phyloP scores from a whole-genome alignment of 2,888 invertebrate species.

The Zelleria hepariella region DNA sequence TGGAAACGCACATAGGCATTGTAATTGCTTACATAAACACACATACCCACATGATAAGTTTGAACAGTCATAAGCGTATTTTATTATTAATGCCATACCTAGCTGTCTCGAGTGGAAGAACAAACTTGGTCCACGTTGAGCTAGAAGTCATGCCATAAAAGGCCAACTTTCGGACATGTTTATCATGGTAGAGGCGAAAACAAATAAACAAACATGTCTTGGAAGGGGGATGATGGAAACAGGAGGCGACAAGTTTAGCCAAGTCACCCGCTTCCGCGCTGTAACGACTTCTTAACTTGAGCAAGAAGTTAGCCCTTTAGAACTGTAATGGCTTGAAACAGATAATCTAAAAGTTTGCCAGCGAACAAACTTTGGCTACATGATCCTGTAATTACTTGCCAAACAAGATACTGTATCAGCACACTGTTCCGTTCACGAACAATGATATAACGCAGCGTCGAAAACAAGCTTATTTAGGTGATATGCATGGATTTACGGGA shows the following conservation, averaged over 20 bases:
- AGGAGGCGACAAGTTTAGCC: slow-evolving; percentile 4
- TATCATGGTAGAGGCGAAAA: slow-evolving; percentile 4
- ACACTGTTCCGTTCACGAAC: background rate
- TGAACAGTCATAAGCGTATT: background rate
- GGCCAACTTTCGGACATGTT: background rate
- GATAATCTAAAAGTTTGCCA: slow-evolving; percentile 57
- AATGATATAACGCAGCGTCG: background rate
- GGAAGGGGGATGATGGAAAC: background rate
- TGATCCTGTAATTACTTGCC: slow-evolving; percentile 42
- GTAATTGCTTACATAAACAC: slow-evolving; percentile 1
- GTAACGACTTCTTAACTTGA: slow-evolving; percentile 25
- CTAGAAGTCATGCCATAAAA: background rate
- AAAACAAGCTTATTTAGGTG: background rate
- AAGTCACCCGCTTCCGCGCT: slow-evolving; percentile 32
- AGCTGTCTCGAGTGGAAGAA: background rate
- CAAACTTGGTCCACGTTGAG: background rate
- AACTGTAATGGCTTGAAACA: slow-evolving; percentile 51
- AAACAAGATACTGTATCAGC: slow-evolving; percentile 14
- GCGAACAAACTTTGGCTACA: slow-evolving; percentile 41
- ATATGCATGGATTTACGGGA: background rate
- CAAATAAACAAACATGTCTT: slow-evolving; percentile 31
- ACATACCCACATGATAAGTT: slow-evolving; percentile 5
- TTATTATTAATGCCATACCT: background rate
- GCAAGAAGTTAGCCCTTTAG: slow-evolving; percentile 36
- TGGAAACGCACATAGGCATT: background rate